A percentile compares a stretch with the other conserved stretches of the same genome.
These are phyloP conservation scores for Microchrysa polita DNA, from an alignment of 2,888 invertebrate genomes.

Conservation along the genomic window DNA sequence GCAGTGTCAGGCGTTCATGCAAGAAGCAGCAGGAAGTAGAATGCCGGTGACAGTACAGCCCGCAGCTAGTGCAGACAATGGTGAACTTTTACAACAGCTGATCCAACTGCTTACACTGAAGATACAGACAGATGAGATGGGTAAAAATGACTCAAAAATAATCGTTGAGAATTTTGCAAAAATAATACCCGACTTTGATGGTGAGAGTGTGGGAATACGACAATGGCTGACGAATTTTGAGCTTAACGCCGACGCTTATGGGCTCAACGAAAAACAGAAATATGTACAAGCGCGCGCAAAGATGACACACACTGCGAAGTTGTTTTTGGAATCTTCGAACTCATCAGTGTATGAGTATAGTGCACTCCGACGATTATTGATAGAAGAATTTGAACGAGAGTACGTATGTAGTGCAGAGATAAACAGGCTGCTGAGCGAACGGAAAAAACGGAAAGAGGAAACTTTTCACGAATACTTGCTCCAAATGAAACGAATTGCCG, in stretches of 20 bases:
- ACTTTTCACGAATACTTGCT: slow-evolving; percentile 24
- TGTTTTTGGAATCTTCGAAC: slow-evolving; percentile 23
- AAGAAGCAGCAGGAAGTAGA: too few species aligned
- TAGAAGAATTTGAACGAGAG: slow-evolving; percentile 15
- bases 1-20: too few species aligned
- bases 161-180: slow-evolving; percentile 34
- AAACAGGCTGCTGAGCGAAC: not conserved
- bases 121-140: not conserved
- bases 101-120: too few species aligned
- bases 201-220: slow-evolving; percentile 1
- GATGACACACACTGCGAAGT: slow-evolving; percentile 26
- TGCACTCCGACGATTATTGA: not conserved
- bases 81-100: too few species aligned
- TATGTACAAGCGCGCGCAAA: not conserved
- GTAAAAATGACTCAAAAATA: slow-evolving; percentile 19
- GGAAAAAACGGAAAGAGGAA: slow-evolving; percentile 2
- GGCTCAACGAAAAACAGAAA: not conserved
- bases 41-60: too few species aligned
- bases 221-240: slow-evolving; percentile 21
- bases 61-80: too few species aligned
- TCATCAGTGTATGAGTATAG: slow-evolving; percentile 19
- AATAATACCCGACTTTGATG: slow-evolving; percentile 39
- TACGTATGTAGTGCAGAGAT: slow-evolving; percentile 4
- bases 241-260: slow-evolving; percentile 28
- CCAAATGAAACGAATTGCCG: slow-evolving; percentile 20